Conservation (phyloP, 2,113 vertebrate genomes). For the Paedocypris sp. region DNA sequence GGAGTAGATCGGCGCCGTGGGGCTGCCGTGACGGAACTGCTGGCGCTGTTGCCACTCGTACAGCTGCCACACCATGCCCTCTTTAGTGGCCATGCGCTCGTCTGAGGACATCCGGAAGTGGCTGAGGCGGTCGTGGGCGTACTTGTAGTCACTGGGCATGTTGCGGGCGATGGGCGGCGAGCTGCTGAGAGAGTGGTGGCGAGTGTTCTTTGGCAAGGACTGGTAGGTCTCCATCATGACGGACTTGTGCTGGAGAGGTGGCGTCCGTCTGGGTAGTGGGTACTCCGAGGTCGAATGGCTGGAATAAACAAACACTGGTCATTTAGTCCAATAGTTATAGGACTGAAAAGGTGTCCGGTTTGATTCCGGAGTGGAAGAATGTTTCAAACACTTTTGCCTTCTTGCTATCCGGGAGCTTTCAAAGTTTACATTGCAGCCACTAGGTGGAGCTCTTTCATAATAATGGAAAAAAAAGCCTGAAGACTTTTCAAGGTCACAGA, state of each 20-base stretch:
- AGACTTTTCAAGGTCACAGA: not conserved
- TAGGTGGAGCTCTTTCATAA: slow-evolving; percentile 1
- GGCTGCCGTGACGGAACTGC: slow-evolving; percentile 92
- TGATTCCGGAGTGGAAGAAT: too few species aligned
- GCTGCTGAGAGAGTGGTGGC: slow-evolving; percentile 63
- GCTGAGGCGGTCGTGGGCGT: slow-evolving; percentile 89
- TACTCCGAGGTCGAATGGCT: slow-evolving; percentile 68
- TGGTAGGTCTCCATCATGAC: slow-evolving; percentile 73
- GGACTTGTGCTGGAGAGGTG: slow-evolving; percentile 67
- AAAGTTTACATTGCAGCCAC: not conserved
- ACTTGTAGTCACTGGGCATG: slow-evolving; percentile 94
- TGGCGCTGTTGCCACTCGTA: slow-evolving; percentile 98
- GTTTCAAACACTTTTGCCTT: too few species aligned
- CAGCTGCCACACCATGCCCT: slow-evolving; percentile 94
- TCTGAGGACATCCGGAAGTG: slow-evolving; percentile 94
- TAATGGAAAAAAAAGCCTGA: not conserved
- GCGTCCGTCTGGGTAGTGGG: slow-evolving; percentile 70
- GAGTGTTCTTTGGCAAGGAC: slow-evolving; percentile 81
- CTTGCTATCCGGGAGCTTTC: too few species aligned
- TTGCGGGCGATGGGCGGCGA: slow-evolving; percentile 70
- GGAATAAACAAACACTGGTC: too few species aligned
- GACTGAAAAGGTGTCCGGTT: too few species aligned
- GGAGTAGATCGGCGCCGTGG: slow-evolving; percentile 73
- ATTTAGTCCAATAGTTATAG: too few species aligned
- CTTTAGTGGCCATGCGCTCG: slow-evolving; percentile 81